These are phyloP conservation scores for Dicaeum eximium DNA, from an alignment of 2,113 vertebrate species.

Conservation along the genomic window DNA sequence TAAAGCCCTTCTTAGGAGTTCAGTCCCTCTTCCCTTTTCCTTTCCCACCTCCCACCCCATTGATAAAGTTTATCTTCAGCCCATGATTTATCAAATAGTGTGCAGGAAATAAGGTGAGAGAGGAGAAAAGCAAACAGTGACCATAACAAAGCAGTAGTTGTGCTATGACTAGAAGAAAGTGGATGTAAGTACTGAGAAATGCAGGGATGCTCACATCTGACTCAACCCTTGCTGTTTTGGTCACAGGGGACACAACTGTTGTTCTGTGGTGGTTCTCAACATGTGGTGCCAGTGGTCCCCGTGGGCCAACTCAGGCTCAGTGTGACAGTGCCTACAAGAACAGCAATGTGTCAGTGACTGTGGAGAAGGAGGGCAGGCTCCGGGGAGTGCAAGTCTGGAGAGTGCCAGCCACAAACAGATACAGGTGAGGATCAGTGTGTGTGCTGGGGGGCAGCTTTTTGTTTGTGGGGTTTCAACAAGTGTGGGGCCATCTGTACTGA, in stretches of 20 bases:
- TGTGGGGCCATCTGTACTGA: not conserved
- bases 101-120: not conserved
- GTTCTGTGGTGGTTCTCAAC: conserved; percentile 81
- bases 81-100: not conserved
- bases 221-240: not conserved
- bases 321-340: conserved; percentile 82
- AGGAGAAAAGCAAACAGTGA: not conserved
- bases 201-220: not conserved
- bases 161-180: not conserved
- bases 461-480: not conserved
- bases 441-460: not conserved
- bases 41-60: fast-evolving
- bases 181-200: not conserved
- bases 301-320: conserved; percentile 85
- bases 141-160: not conserved
- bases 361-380: conserved; percentile 76
- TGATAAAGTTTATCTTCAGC: not conserved
- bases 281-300: conserved; percentile 82
- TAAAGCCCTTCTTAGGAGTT: not conserved
- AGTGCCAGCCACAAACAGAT: conserved; percentile 79
- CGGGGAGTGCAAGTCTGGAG: conserved; percentile 85
- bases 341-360: conserved; percentile 77
- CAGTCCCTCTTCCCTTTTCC: not conserved
- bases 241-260: conserved; percentile 1
- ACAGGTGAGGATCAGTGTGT: conserved; percentile 69